A percentile compares a stretch with the other conserved stretches of the same genome.
phyloP scores from a whole-genome alignment of 1,140 invertebrate genomes.

The Macrobrachium nipponense region DNA sequence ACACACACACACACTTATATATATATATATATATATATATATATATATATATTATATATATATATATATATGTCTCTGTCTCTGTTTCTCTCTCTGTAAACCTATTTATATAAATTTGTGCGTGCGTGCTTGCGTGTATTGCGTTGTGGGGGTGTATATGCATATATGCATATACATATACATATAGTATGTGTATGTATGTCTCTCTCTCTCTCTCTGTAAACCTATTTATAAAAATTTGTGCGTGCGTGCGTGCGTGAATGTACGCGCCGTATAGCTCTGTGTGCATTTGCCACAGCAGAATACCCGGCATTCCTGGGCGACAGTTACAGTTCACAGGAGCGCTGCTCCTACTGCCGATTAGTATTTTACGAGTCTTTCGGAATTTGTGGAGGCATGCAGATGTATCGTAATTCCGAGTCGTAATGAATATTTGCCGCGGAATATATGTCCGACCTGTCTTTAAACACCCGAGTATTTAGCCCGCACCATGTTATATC shows the following conservation, averaged over 20 bases:
- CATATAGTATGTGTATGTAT: too few species aligned
- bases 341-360: constrained; percentile 3
- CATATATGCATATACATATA: too few species aligned
- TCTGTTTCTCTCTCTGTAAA: neutral
- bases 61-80: neutral
- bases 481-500: too few species aligned
- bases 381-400: constrained; percentile 31
- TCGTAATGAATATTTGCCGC: constrained; percentile 18
- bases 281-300: neutral
- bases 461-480: neutral
- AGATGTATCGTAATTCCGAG: constrained; percentile 37
- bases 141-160: too few species aligned
- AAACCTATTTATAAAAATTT: neutral
- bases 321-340: constrained; percentile 9
- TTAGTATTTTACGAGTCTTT: constrained; percentile 45
- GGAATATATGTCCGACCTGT: constrained; percentile 6
- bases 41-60: too few species aligned
- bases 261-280: neutral
- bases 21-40: too few species aligned
- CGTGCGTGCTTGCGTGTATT: neutral
- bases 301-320: neutral
- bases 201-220: neutral
- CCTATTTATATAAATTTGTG: neutral
- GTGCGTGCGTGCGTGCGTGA: neutral
- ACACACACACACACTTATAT: too few species aligned